These are phyloP conservation scores for Entomobrya proxima DNA, from an alignment of 2,888 invertebrate genomes.

Conservation along the genomic window DNA sequence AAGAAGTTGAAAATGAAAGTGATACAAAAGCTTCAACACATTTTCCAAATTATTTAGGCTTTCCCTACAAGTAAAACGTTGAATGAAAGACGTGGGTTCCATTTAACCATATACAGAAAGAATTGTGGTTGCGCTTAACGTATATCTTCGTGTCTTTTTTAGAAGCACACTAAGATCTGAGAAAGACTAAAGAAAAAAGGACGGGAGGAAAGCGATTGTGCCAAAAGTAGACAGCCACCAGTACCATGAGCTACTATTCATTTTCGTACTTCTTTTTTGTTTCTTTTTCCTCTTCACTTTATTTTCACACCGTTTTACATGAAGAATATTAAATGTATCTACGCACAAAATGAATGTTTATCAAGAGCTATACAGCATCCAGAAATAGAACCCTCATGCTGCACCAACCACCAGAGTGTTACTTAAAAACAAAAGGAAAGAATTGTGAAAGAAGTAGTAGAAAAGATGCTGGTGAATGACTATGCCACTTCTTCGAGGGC, in stretches of 20 bases:
- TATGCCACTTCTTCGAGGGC: not conserved
- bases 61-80: too few species aligned
- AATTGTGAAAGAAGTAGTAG: not conserved
- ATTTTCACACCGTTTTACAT: constrained; percentile 16
- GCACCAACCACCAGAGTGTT: not conserved
- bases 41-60: not conserved
- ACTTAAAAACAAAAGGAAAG: not conserved
- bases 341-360: too few species aligned
- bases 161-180: not conserved
- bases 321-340: not conserved
- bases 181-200: not conserved
- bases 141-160: not conserved
- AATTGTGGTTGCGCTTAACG: not conserved
- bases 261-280: constrained; percentile 19
- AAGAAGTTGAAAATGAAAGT: not conserved
- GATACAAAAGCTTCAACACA: not conserved
- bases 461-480: not conserved
- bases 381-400: not conserved
- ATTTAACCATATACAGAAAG: too few species aligned
- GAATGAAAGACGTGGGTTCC: too few species aligned
- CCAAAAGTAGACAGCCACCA: not conserved
- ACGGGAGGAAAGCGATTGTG: not conserved
- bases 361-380: too few species aligned
- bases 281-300: not conserved
- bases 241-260: too few species aligned